These are phyloP conservation scores for Epizoanthus ramosus DNA, from an alignment of 92 coral and sea anemone genomes.

Conservation along the genomic window DNA sequence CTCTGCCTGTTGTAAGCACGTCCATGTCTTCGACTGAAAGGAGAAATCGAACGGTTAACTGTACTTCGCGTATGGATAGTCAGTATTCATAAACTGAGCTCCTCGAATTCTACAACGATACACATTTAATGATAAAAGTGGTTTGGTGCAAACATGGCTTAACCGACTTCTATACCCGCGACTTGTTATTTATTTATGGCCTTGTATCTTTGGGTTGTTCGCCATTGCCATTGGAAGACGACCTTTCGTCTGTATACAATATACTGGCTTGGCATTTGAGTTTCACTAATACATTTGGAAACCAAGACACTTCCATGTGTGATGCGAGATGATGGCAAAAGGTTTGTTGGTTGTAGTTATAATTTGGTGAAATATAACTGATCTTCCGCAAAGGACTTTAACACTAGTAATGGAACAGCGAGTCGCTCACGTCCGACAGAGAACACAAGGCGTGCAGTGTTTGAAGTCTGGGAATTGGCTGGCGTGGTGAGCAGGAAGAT, in stretches of 20 bases:
- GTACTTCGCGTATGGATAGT: background rate
- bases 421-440: background rate
- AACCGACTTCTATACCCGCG: slow-evolving; percentile 21
- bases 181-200: slow-evolving; percentile 22
- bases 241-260: slow-evolving; percentile 10
- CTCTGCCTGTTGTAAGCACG: too few species aligned
- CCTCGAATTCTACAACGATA: background rate
- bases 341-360: background rate
- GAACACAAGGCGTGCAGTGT: background rate
- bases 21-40: background rate
- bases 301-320: background rate
- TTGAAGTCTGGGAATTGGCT: slow-evolving; percentile 27
- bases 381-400: background rate
- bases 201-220: too few species aligned
- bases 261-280: background rate
- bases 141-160: slow-evolving; percentile 11
- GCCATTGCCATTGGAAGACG: slow-evolving; percentile 14
- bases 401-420: background rate
- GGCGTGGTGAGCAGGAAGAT: slow-evolving; percentile 1
- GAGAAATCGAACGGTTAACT: background rate
- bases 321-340: slow-evolving; percentile 16
- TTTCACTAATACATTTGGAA: background rate
- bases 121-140: slow-evolving; percentile 2
- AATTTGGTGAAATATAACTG: background rate
- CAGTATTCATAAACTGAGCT: background rate